phyloP scores from a whole-genome alignment of 2,888 invertebrate species.

The Mellilla xanthometata region DNA sequence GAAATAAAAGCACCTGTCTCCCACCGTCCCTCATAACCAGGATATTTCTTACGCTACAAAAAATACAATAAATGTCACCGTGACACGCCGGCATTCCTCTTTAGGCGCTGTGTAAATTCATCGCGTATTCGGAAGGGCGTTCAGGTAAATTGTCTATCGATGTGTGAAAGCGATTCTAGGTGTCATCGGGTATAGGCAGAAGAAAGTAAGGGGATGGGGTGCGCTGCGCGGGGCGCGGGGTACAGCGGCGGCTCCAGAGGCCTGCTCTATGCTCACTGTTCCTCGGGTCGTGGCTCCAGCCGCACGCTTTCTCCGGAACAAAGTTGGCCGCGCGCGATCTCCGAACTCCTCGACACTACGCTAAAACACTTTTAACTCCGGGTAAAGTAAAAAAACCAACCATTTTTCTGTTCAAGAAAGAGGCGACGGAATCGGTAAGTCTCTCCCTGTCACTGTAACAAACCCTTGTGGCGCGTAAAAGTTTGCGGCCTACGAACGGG shows the following conservation, averaged over 20 bases:
- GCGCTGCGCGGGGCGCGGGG: slow-evolving; percentile 30
- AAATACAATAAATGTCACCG: no score
- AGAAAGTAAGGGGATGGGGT: slow-evolving; percentile 36
- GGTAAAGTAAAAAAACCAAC: slow-evolving; percentile 45
- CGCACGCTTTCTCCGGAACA: slow-evolving; percentile 44
- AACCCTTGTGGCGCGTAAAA: slow-evolving; percentile 55
- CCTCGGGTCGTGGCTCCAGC: slow-evolving; percentile 40
- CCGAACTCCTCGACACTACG: not conserved
- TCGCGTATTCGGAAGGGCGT: slow-evolving; percentile 4
- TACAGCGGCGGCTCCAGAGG: slow-evolving; percentile 14
- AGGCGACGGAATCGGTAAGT: slow-evolving; percentile 52
- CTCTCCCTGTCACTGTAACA: slow-evolving; percentile 26
- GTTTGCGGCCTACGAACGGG: slow-evolving; percentile 50
- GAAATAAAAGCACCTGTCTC: no score
- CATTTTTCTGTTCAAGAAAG: not conserved
- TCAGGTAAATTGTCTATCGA: slow-evolving; percentile 17
- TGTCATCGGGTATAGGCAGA: slow-evolving; percentile 34
- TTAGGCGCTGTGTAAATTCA: slow-evolving; percentile 1
- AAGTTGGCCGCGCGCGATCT: slow-evolving; percentile 41
- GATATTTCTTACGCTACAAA: no score
- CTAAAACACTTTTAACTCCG: slow-evolving; percentile 57
- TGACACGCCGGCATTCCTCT: no score
- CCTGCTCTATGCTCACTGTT: slow-evolving; percentile 40
- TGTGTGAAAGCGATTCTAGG: slow-evolving; percentile 24
- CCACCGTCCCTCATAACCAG: no score